Evolutionary conservation across 1,140 invertebrate genomes (phyloP), one percentile per base, ranked within the genome.

Genomic region (Helicoverpa zea): DNA sequence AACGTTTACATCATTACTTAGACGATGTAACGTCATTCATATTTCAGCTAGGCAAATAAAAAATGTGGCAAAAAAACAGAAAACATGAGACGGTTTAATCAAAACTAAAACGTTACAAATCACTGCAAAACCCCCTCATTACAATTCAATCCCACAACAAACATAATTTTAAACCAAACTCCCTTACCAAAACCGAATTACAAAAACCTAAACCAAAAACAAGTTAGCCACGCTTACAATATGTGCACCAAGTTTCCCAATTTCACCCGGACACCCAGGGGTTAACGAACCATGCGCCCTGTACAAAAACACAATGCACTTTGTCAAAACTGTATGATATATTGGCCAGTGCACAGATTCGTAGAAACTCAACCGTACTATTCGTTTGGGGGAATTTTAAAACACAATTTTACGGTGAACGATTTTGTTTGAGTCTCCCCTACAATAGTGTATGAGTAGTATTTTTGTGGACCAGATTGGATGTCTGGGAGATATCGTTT

Each of bases 291-390:
- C 79, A 47, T 79, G 79, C 84, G 80, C 80, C 74, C 52, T 77
- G 75, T 18, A 82, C 83, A 84, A 81, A 87, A 84, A 89, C 84
- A 89, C 83, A 89, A 88, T 85, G 84, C 84, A 87, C 84, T 86
- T 86, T 88, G 84, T 87, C 84, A 89, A 84, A 88, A 87, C 85
- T 82, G 72, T 52, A 84, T 89, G 85, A 89, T 88, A 86, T 88
- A 89, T 89, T 70, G 88, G 81, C 51, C 64, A 80, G 64, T 77
- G 75, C 75, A 77, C 75, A 66, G 75, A 77, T 77, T 77, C 61
- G 58, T 47, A 66, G 18, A 61, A 64, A 77, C 59, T 66, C 75
- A 77, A 18, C 49, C 75, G 75, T 77, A 23, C 49, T 16, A 77
- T 77, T 77, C 61, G 75, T 77, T 77, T 64, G 75, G 29, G n/a